These are phyloP conservation scores for Lymantria dispar DNA, from an alignment of 2,888 invertebrate genomes.

Conservation along the genomic window DNA sequence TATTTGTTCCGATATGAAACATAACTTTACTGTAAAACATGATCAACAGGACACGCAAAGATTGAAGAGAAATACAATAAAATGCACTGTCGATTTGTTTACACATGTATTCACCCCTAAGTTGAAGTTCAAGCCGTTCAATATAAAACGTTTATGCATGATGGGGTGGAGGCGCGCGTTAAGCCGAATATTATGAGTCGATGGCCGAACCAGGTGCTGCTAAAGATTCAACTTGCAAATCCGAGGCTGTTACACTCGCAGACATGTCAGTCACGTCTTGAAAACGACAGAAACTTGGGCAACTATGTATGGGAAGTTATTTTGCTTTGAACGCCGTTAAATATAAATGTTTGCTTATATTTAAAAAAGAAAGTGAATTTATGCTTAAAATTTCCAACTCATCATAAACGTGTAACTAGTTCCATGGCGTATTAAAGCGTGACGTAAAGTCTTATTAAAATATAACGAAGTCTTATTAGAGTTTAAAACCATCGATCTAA, in stretches of 20 bases:
- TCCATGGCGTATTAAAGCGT: too few species aligned
- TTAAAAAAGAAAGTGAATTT: too few species aligned
- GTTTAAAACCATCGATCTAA: too few species aligned
- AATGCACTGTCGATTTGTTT: conserved; percentile 37
- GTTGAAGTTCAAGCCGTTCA: conserved; percentile 35
- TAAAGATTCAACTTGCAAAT: conserved; percentile 69
- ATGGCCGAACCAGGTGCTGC: conserved; percentile 75
- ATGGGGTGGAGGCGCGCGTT: conserved; percentile 50
- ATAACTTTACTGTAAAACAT: too few species aligned
- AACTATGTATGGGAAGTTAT: conserved; percentile 11
- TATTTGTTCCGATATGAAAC: too few species aligned
- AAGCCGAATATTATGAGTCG: conserved; percentile 83
- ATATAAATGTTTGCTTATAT: too few species aligned
- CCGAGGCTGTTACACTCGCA: conserved; percentile 30
- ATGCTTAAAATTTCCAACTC: too few species aligned
- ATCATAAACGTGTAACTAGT: too few species aligned
- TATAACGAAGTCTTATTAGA: too few species aligned
- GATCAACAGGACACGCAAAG: conserved; percentile 9
- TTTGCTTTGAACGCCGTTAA: not conserved
- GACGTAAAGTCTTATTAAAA: too few species aligned
- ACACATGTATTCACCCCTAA: conserved; percentile 40
- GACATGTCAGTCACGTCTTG: conserved; percentile 54
- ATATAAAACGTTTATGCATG: conserved; percentile 37
- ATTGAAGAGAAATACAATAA: conserved; percentile 32
- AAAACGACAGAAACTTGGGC: conserved; percentile 30